These are phyloP conservation scores for Dasypus novemcinctus DNA, from an alignment of 2,113 vertebrate species.

Conservation along the genomic window DNA sequence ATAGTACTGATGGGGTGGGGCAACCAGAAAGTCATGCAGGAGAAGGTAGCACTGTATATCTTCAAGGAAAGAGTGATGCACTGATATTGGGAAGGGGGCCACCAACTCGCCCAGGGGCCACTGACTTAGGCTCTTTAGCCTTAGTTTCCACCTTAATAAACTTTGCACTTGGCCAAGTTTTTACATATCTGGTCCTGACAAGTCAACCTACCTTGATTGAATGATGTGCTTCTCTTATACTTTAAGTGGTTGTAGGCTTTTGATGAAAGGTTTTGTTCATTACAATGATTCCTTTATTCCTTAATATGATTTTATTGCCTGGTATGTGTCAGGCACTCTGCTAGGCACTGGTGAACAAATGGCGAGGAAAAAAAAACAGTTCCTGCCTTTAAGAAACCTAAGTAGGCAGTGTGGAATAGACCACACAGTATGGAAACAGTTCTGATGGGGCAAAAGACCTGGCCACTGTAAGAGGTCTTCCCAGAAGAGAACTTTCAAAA, in stretches of 20 bases:
- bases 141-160: not conserved
- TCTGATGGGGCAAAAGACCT: not conserved
- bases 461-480: not conserved
- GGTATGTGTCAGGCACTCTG: not conserved
- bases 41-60: not conserved
- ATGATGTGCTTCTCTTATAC: not conserved
- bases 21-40: not conserved
- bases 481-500: not conserved
- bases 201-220: not conserved
- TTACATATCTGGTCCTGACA: not conserved
- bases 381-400: not conserved
- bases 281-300: not conserved
- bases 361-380: not conserved
- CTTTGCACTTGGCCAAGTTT: not conserved
- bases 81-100: not conserved
- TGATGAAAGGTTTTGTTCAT: not conserved
- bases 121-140: not conserved
- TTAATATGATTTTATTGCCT: not conserved
- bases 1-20: too few relatives aligned
- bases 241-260: not conserved
- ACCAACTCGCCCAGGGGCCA: accelerated
- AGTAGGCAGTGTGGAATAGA: not conserved
- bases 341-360: not conserved
- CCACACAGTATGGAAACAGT: not conserved
- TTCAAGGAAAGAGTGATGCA: not conserved